Evolutionary conservation across 2,113 vertebrate species (phyloP).

Genomic region (Melanotaenia duboulayi): DNA sequence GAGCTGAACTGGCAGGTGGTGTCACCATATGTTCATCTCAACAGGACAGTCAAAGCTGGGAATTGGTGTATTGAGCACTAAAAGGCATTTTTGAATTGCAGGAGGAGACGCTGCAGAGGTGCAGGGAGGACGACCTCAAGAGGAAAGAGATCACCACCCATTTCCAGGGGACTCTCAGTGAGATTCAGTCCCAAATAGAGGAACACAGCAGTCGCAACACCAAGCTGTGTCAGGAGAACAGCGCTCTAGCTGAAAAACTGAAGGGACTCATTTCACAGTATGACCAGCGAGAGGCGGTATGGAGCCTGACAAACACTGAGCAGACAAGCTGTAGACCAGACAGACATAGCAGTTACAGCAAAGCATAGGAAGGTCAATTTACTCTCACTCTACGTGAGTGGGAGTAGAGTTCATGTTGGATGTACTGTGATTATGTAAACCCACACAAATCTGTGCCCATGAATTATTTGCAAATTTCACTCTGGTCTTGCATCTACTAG

Average conservation of each 20-base stretch:
- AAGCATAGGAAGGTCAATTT: constrained; percentile 4
- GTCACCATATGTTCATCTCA: constrained; percentile 38
- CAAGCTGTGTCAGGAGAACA: constrained; percentile 96
- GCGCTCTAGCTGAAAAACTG: constrained; percentile 93
- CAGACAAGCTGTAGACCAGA: constrained; percentile 1
- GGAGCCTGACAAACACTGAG: constrained; percentile 31
- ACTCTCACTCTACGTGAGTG: constrained; percentile 1
- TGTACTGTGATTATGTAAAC: constrained; percentile 14
- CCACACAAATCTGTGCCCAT: constrained; percentile 22
- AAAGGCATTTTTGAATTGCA: constrained; percentile 48
- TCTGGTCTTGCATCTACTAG: constrained; percentile 39
- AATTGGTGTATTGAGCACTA: neutral
- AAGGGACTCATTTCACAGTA: constrained; percentile 96
- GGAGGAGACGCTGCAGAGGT: constrained; percentile 96
- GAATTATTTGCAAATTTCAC: constrained; percentile 39
- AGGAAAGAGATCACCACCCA: constrained; percentile 98
- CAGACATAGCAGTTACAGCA: neutral
- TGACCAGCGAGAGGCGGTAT: constrained; percentile 95
- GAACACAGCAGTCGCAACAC: constrained; percentile 96
- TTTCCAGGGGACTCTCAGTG: constrained; percentile 94
- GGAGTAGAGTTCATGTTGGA: neutral
- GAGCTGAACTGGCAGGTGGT: constrained; percentile 18
- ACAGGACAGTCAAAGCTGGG: constrained; percentile 43
- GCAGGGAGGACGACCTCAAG: constrained; percentile 96
- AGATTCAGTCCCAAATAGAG: constrained; percentile 97